Evolutionary conservation across 2,888 invertebrate genomes (phyloP).

Genomic region (Perizoma affinitatum): DNA sequence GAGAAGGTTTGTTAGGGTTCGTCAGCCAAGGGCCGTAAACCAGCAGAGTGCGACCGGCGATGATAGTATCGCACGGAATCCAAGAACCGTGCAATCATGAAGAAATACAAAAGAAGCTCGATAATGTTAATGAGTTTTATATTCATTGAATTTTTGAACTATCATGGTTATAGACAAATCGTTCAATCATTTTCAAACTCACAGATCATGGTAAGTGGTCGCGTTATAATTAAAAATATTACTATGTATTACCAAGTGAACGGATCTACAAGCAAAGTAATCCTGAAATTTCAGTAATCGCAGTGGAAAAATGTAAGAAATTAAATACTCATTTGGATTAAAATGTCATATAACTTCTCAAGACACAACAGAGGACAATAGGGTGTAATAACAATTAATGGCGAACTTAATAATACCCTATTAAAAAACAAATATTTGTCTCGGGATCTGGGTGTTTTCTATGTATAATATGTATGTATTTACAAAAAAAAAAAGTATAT

Average conservation of each 20-base stretch:
- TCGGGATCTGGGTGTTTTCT: no score
- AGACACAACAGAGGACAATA: background rate
- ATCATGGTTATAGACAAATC: no score
- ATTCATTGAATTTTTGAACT: no score
- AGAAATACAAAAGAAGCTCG: conserved; percentile 4
- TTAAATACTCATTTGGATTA: background rate
- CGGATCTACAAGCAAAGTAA: background rate
- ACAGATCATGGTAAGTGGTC: no score
- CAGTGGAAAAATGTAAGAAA: background rate
- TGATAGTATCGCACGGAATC: conserved; percentile 28
- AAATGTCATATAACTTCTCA: background rate
- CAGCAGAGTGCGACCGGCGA: conserved; percentile 25
- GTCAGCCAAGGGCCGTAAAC: conserved; percentile 21
- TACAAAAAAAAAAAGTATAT: no score
- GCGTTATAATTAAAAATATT: no score
- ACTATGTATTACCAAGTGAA: no score
- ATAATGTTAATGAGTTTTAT: background rate
- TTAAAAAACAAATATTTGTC: no score
- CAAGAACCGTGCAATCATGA: conserved; percentile 20
- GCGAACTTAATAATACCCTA: no score
- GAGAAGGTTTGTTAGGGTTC: conserved; percentile 6
- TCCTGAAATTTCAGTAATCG: background rate
- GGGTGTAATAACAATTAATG: background rate
- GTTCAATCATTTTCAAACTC: no score
- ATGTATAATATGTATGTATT: no score